Base-by-base conservation (phyloP, 92 coral and sea anemone species). In the Porites evermanni region DNA sequence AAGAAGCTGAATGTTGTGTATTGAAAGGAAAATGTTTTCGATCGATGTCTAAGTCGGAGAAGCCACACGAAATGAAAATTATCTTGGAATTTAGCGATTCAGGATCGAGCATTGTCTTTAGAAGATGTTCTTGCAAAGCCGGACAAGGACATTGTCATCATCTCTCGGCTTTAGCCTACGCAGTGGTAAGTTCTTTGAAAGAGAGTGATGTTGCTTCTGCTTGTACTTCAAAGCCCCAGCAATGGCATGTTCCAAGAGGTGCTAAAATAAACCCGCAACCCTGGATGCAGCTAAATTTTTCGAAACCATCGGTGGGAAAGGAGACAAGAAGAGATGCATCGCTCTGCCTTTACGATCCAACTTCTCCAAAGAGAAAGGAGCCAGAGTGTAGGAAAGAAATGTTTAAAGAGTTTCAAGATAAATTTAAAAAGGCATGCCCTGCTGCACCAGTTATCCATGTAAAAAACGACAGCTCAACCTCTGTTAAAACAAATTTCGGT, bases 261-360 rank as follows among this genome's bases (percentile, higher is more conserved):
- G 10, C n/a, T 9, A 72, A 50, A 11, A 47, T 29, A 6, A 6
- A 29, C 32, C 32, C 32, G 13, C 59, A 53, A 8, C 59, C 59
- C 59, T 53, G 79, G 71, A 71, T 82, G 68, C 78, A 51, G 78
- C 79, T 82, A 20, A 70, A 54, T 53, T 82, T 70, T 21, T 56
- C 86, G 71, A 82, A 82, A 82, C 70, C 86, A 81, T 81, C 70
- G 26, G 85, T 67, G 50, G 86, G 52, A 70, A 81, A 53, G 24
- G 32, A 81, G 29, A 70, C 67, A 52, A 71, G 20, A 81, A 70
- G 29, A 82, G 53, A 70, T 82, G 69, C 67, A 82, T 82, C 71
- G 24, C 69, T 82, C 16, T 82, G 86, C 60, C 86, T 82, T 53
- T 82, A 67, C 52, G 70, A 82, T 67, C 77, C 77, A 56, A 82